A percentile compares a stretch with the other conserved stretches of the same genome.
Conservation (phyloP, 2,888 invertebrate species). For the Eueremaeus valkanovi region DNA sequence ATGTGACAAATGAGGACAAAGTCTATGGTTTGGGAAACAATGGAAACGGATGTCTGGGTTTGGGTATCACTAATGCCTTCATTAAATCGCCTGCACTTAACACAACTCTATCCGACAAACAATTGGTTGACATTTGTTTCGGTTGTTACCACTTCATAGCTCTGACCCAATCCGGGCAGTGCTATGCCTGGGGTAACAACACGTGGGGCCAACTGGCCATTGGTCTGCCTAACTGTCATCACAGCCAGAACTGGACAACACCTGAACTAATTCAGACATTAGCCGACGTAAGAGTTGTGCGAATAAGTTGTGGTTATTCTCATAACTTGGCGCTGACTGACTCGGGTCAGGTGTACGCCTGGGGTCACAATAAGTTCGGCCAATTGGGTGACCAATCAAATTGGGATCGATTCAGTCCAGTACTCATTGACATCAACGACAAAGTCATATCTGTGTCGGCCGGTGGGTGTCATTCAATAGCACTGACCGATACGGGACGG, state of each 20-base stretch:
- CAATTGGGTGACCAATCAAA: not conserved
- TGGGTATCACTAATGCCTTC: not conserved
- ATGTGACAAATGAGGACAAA: not conserved
- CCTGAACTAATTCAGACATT: not conserved
- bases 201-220: conserved; percentile 30
- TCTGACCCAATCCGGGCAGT: not conserved
- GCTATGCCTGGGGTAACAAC: conserved; percentile 35
- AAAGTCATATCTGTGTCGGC: too few relatives aligned
- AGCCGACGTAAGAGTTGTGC: not conserved
- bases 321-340: not conserved
- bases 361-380: not conserved
- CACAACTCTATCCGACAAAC: not conserved
- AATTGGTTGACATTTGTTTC: not conserved
- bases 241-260: not conserved
- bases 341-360: not conserved
- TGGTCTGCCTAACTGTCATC: too few relatives aligned
- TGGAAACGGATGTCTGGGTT: not conserved
- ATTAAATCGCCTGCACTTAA: not conserved
- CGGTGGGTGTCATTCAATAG: not conserved
- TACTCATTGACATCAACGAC: not conserved
- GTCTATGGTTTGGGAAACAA: not conserved
- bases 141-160: not conserved
- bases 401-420: not conserved
- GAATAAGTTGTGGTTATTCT: not conserved
- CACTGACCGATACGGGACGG: not conserved